Conservation (phyloP, 2,113 vertebrate genomes). For the Bubo blakistoni region DNA sequence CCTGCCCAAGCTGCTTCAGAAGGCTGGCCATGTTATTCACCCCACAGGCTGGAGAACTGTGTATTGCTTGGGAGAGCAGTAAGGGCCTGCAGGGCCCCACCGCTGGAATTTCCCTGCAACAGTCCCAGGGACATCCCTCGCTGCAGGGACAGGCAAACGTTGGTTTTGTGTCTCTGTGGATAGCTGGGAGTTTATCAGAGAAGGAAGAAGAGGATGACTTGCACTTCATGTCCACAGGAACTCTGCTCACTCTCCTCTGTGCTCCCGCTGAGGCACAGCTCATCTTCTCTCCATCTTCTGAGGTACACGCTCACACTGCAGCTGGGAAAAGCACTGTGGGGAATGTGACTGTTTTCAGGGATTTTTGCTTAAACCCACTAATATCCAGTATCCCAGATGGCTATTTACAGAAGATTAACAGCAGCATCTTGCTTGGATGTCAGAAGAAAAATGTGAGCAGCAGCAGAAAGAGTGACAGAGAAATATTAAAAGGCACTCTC, state of each 20-base stretch:
- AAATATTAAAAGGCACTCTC: not conserved
- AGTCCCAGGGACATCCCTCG: not conserved
- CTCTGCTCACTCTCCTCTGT: accelerated
- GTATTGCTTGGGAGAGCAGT: accelerated
- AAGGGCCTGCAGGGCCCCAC: not conserved
- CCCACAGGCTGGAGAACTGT: accelerated
- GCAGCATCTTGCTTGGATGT: not conserved
- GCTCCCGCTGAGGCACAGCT: accelerated
- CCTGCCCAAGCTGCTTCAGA: no score
- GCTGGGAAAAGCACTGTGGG: not conserved
- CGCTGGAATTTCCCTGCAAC: not conserved
- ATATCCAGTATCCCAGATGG: not conserved
- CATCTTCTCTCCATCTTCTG: not conserved
- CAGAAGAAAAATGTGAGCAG: not conserved
- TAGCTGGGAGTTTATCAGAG: not conserved
- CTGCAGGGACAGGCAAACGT: accelerated
- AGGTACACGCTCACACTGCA: accelerated
- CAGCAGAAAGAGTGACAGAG: not conserved
- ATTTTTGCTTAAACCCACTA: not conserved
- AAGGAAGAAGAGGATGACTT: not conserved
- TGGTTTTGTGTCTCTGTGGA: not conserved
- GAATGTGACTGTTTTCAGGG: not conserved
- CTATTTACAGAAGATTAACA: not conserved
- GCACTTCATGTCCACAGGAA: not conserved
- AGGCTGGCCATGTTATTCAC: accelerated